A percentile compares a stretch with the other conserved stretches of the same genome.
phyloP scores from a whole-genome alignment of 2,888 invertebrate genomes.

The Lampropteryx suffumata region DNA sequence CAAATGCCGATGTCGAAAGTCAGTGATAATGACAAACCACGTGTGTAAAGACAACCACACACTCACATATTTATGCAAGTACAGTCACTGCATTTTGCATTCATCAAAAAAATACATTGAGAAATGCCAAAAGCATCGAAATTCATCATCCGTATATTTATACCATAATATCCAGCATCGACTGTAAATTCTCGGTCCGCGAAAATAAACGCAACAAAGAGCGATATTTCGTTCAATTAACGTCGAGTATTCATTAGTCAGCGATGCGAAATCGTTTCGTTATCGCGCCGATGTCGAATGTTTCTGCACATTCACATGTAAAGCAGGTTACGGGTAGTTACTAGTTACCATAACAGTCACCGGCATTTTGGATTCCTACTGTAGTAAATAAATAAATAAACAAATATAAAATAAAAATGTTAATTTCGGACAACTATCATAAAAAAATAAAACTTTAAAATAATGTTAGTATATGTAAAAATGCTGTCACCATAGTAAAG shows the following conservation, averaged over 20 bases:
- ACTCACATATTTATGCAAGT: too few relatives aligned
- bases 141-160: conserved; percentile 10
- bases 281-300: conserved; percentile 43
- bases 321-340: conserved; percentile 8
- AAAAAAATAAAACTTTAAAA: too few relatives aligned
- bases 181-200: conserved; percentile 20
- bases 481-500: too few relatives aligned
- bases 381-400: too few relatives aligned
- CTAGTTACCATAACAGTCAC: too few relatives aligned
- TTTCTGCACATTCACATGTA: conserved; percentile 3
- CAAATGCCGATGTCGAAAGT: too few relatives aligned
- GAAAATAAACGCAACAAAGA: conserved; percentile 40
- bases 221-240: conserved; percentile 63
- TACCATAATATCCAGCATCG: conserved; percentile 15
- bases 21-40: too few relatives aligned
- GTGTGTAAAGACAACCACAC: too few relatives aligned
- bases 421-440: too few relatives aligned
- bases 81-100: not conserved
- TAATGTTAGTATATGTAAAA: too few relatives aligned
- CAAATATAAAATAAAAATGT: too few relatives aligned
- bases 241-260: conserved; percentile 61
- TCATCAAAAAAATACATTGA: not conserved
- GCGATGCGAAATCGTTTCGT: conserved; percentile 51
- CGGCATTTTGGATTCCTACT: too few relatives aligned
- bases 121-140: conserved; percentile 1